Conservation (phyloP, 2,888 invertebrate genomes). For the Apomyelois bistriatella region DNA sequence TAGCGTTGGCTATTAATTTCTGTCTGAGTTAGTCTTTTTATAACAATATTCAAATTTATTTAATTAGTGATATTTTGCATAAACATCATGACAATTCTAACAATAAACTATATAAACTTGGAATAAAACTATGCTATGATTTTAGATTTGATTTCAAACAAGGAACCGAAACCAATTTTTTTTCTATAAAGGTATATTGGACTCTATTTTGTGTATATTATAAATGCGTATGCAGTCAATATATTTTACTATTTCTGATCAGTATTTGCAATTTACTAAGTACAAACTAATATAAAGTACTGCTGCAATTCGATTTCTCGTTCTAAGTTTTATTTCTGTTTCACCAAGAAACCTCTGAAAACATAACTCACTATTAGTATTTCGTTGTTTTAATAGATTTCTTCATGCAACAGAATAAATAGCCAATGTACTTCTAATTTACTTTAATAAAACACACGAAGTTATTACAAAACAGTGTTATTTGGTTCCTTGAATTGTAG, state of each 20-base stretch:
- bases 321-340: slow-evolving; percentile 27
- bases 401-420: slow-evolving; percentile 26
- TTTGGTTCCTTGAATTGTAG: slow-evolving; percentile 55
- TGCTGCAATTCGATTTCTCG: slow-evolving; percentile 26
- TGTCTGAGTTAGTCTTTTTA: no score
- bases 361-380: slow-evolving; percentile 18
- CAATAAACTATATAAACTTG: no score
- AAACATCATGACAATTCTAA: no score
- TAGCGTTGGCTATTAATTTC: no score
- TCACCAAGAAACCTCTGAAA: slow-evolving; percentile 36
- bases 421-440: slow-evolving; percentile 39
- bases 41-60: no score
- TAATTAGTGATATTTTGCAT: no score
- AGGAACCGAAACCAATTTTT: slow-evolving; percentile 28
- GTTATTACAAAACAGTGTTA: slow-evolving; percentile 50
- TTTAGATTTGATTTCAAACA: slow-evolving; percentile 13
- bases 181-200: slow-evolving; percentile 27
- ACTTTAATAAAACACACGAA: slow-evolving; percentile 48
- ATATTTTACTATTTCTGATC: slow-evolving; percentile 23
- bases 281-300: slow-evolving; percentile 32
- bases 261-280: slow-evolving; percentile 36
- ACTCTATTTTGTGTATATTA: slow-evolving; percentile 26
- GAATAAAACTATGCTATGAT: no score
- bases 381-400: slow-evolving; percentile 36
- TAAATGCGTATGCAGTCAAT: slow-evolving; percentile 27